Evolutionary conservation across 1,140 invertebrate species (phyloP).

Genomic region (Ganaspis sp.): DNA sequence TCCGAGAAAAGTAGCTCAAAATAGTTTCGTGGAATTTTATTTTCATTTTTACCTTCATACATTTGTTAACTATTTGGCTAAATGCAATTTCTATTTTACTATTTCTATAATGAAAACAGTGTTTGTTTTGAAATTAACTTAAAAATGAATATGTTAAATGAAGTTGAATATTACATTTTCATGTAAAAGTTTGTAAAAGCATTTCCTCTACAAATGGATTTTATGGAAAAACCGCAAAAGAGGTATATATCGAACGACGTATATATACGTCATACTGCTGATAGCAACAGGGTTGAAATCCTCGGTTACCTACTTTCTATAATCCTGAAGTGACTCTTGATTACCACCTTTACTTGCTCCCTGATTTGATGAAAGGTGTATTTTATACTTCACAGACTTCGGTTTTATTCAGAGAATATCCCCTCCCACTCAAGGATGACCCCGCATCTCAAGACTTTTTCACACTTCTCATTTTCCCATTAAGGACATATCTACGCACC

Average conservation of each 20-base stretch:
- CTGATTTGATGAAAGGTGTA: slow-evolving; percentile 35
- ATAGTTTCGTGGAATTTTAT: too few species aligned
- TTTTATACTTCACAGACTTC: slow-evolving; percentile 9
- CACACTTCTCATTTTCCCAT: slow-evolving; percentile 40
- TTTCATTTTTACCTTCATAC: too few species aligned
- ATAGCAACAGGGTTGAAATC: slow-evolving; percentile 6
- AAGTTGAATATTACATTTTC: background rate
- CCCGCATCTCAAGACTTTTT: too few species aligned
- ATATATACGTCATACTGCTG: background rate
- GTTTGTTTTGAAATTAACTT: too few species aligned
- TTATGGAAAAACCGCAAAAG: background rate
- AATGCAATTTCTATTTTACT: too few species aligned
- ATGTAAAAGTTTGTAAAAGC: background rate
- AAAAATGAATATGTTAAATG: too few species aligned
- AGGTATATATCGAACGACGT: background rate
- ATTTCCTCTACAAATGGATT: background rate
- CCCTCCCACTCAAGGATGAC: slow-evolving; percentile 32
- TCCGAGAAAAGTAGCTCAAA: too few species aligned
- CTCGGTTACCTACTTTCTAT: background rate
- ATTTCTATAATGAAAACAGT: too few species aligned
- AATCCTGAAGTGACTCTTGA: slow-evolving; percentile 55
- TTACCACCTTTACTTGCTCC: slow-evolving; percentile 47
- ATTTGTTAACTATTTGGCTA: too few species aligned
- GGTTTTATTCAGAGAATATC: background rate
- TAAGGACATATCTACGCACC: slow-evolving; percentile 35